Evolutionary conservation across 2,888 invertebrate species (phyloP), one percentile per base, ranked within the genome.

Genomic region (Leptinotarsa tumamoca): DNA sequence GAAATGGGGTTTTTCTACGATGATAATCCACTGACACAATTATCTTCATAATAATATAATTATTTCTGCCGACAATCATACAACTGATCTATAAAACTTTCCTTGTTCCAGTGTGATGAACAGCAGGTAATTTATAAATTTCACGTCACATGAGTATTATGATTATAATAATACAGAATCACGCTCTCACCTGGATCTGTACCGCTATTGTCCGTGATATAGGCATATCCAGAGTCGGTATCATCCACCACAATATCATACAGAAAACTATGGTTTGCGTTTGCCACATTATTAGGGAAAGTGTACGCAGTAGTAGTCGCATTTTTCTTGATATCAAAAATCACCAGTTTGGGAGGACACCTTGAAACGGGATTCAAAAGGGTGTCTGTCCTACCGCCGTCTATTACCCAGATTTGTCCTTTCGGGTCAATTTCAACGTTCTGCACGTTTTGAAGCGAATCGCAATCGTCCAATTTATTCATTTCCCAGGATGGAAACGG

Each of bases 241-340:
- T 92, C 91, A 84, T 94, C 94, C 33, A 95, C 89, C 1, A 94
- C 95, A 67, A 95, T 90, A 85, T 95, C 95, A 84, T 94, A 94
- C 67, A 95, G 87, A 81, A 92, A 92, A 56, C 92, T 92, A 0
- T 90, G 90, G 58, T 90, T 90, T 0, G 88, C 88, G 27, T 90
- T 90, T 1, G 92, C 92, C 13, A 93, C 91, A 33, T 91, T 90
- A 10, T 89, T 84, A 0, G 94, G 92, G 82, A 95, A 92, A 15
- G 89, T 89, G 82, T 92, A 92, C 17, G 86, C 78, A 82, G 91
- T 89, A 76, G 89, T 88, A 14, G 90, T 90, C 27, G 90, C 91
- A 75, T 91, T 90, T 27, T 90, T 89, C 80, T 92, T 92, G 13
- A 94, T 88, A 84, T 95, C 93, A 79, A 93, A 91, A 66, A 94